Base-by-base conservation (phyloP, 2,888 invertebrate genomes). In the Zygaena filipendulae region DNA sequence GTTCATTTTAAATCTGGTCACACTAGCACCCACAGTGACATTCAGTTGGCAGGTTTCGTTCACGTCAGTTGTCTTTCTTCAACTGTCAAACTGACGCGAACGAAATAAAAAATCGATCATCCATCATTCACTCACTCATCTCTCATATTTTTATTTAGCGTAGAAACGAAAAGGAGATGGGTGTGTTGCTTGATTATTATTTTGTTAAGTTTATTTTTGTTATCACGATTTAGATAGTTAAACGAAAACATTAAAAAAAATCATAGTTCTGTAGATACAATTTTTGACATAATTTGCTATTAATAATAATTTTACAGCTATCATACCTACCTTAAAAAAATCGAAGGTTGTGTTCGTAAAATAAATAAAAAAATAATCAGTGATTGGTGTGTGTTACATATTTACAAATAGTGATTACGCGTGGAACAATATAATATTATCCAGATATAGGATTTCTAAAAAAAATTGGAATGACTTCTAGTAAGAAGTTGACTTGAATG, bases 141-240 rank as follows among this genome's bases (percentile, higher is more conserved):
- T n/a, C n/a, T n/a, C n/a, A n/a, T n/a, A n/a, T n/a, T n/a, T 39
- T 58, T 61, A 61, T 61, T 63, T 64, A 59, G 58, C 63, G 64
- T 67, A 55, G 56, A 64, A 67, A 64, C 64, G 67, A 61, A 57
- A 55, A 58, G 60, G 62, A 32, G 61, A 54, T 66, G 74, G 74
- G 71, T 69, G 77, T 74, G 72, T 64, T 59, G 59, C 60, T 64
- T 67, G n/a, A n/a, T n/a, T n/a, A n/a, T n/a, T n/a, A n/a, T n/a
- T n/a, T n/a, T n/a, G n/a, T n/a, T n/a, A n/a, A n/a, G n/a, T 61
- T 50, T 59, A 51, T 64, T 66, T 54, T 49, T 50, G 52, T 59
- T 49, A 45, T 38, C 44, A 36, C 38, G 44, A 50, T 49, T 50
- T 49, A 36, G 42, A n/a, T n/a, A n/a, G n/a, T n/a, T n/a, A n/a